A percentile compares a stretch with the other conserved stretches of the same genome.
These are phyloP conservation scores for Hydropsyche tenuis DNA, from an alignment of 1,140 invertebrate genomes.

Conservation along the genomic window DNA sequence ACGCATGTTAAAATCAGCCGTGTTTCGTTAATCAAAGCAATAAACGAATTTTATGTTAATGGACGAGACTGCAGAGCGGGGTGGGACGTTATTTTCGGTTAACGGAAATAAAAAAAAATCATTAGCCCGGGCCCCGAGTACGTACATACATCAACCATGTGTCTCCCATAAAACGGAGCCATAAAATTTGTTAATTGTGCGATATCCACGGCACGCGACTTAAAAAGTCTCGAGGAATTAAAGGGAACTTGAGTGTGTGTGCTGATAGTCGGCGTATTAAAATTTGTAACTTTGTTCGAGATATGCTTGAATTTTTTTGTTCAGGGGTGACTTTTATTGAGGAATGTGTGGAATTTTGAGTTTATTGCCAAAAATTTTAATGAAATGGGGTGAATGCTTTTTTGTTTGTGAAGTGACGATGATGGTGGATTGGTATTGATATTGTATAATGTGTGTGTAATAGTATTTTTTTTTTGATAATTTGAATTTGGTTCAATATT, in stretches of 20 bases:
- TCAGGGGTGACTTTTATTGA: neutral
- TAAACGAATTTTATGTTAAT: constrained; percentile 42
- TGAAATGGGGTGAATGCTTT: neutral
- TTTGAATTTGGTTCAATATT: too few relatives aligned
- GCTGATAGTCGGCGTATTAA: too few relatives aligned
- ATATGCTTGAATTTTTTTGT: too few relatives aligned
- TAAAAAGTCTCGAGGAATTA: too few relatives aligned
- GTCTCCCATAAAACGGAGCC: constrained; percentile 49
- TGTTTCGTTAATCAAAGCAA: constrained; percentile 39
- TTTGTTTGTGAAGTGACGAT: too few relatives aligned
- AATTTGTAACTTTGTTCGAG: neutral
- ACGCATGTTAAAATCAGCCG: constrained; percentile 18
- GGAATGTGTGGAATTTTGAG: too few relatives aligned
- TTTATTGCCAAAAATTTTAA: too few relatives aligned
- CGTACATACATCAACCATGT: constrained; percentile 45
- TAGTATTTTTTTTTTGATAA: too few relatives aligned
- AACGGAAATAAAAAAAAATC: constrained; percentile 39
- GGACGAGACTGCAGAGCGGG: neutral
- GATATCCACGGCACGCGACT: constrained; percentile 27
- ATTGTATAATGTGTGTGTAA: too few relatives aligned
- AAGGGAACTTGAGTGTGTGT: too few relatives aligned
- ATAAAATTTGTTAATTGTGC: constrained; percentile 51
- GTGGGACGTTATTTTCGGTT: constrained; percentile 22
- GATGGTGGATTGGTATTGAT: too few relatives aligned
- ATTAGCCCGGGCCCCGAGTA: too few relatives aligned